A percentile compares a stretch with the other conserved stretches of the same genome.
phyloP scores from a whole-genome alignment of 1,140 invertebrate genomes.

The Forficula auricularia region DNA sequence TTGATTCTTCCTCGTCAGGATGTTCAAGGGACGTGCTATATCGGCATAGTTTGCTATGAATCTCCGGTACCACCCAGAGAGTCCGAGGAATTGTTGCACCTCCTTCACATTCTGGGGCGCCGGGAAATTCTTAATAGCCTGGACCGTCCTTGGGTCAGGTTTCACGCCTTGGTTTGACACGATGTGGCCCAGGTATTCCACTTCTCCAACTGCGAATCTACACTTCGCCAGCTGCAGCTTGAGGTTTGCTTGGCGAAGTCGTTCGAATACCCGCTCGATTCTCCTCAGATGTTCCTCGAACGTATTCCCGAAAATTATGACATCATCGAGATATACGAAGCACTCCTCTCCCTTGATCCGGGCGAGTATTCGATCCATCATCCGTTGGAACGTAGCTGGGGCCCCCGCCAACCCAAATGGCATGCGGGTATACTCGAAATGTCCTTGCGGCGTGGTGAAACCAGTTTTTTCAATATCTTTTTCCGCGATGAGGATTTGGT shows the following conservation, averaged over 20 bases:
- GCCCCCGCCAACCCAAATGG: slow-evolving; percentile 22
- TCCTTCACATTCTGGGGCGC: slow-evolving; percentile 12
- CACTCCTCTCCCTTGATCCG: slow-evolving; percentile 17
- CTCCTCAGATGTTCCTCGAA: slow-evolving; percentile 25
- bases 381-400: slow-evolving; percentile 17
- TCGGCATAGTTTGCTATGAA: slow-evolving; percentile 20
- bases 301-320: slow-evolving; percentile 21
- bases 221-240: slow-evolving; percentile 27
- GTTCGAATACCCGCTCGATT: slow-evolving; percentile 19
- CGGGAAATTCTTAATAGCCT: slow-evolving; percentile 12
- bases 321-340: slow-evolving; percentile 29
- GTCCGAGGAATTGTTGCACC: slow-evolving; percentile 16
- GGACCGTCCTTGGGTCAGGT: slow-evolving; percentile 11
- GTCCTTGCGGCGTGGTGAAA: slow-evolving; percentile 19
- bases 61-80: slow-evolving; percentile 20
- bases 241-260: slow-evolving; percentile 19
- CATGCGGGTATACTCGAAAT: slow-evolving; percentile 19
- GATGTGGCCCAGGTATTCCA: slow-evolving; percentile 18
- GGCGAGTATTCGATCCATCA: slow-evolving; percentile 19
- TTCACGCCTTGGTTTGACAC: slow-evolving; percentile 13
- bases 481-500: slow-evolving; percentile 13
- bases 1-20: slow-evolving; percentile 13
- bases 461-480: slow-evolving; percentile 16
- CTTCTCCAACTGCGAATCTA: slow-evolving; percentile 16
- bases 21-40: slow-evolving; percentile 14